Evolutionary conservation across 2,113 vertebrate species (phyloP).

Genomic region (Xyrauchen texanus): DNA sequence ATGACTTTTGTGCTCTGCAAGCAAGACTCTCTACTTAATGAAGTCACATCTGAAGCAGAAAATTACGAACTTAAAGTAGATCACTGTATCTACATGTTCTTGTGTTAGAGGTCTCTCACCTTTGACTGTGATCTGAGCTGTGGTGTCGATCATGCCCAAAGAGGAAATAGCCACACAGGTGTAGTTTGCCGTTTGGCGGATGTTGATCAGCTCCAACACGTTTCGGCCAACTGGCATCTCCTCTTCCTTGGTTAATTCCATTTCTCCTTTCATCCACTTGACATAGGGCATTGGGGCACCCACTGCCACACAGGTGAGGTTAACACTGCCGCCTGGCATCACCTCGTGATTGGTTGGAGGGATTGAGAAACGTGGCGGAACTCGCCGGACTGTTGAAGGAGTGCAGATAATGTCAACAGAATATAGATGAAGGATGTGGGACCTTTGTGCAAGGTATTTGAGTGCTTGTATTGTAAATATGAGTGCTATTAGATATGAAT

Average conservation of each 20-base stretch:
- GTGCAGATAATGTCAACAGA: constrained; percentile 69
- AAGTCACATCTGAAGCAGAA: no score
- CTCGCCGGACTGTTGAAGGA: constrained; percentile 89
- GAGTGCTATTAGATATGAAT: no score
- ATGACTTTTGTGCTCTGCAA: no score
- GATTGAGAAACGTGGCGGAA: constrained; percentile 97
- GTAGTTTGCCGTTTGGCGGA: constrained; percentile 90
- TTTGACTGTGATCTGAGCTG: constrained; percentile 93
- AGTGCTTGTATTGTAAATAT: no score
- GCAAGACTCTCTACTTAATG: no score
- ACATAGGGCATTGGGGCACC: constrained; percentile 97
- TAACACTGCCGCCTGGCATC: constrained; percentile 95
- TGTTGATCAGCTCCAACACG: constrained; percentile 89
- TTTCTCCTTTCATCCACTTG: constrained; percentile 89
- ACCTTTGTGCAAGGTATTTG: neutral
- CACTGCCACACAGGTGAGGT: constrained; percentile 95
- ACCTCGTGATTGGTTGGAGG: constrained; percentile 95
- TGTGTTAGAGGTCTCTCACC: constrained; percentile 70
- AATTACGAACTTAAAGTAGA: no score
- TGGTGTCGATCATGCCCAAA: constrained; percentile 91
- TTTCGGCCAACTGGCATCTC: constrained; percentile 94
- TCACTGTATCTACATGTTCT: no score
- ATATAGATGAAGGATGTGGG: neutral
- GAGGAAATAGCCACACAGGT: constrained; percentile 96
- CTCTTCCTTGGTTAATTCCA: constrained; percentile 90